Percentiles rank a stretch among this genome's conserved stretches.
These are phyloP conservation scores for Papilio dardanus DNA, from an alignment of 1,140 invertebrate genomes.

Conservation along the genomic window DNA sequence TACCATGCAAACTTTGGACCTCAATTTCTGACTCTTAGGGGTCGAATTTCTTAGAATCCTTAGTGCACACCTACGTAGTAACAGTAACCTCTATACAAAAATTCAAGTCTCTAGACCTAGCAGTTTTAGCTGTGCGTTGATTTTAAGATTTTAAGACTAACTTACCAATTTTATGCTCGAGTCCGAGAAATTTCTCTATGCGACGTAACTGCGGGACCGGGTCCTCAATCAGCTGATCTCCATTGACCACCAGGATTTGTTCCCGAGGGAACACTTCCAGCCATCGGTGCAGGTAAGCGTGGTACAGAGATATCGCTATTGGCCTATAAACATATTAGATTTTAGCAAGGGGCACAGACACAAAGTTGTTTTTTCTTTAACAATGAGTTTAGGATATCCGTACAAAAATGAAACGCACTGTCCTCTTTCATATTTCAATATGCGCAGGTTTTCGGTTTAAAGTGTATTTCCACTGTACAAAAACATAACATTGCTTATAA, in stretches of 20 bases:
- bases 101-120: no score
- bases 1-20: no score
- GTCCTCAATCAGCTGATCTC: slow-evolving; percentile 96
- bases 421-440: no score
- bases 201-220: slow-evolving; percentile 94
- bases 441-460: no score
- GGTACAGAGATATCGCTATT: slow-evolving; percentile 93
- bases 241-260: slow-evolving; percentile 97
- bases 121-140: no score
- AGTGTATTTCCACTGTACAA: no score
- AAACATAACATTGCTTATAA: no score
- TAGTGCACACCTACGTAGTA: no score
- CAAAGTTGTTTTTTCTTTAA: slow-evolving; percentile 89
- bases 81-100: no score
- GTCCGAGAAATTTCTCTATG: slow-evolving; percentile 94
- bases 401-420: no score
- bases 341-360: neutral
- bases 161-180: slow-evolving; percentile 84
- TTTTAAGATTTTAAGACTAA: neutral
- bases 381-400: slow-evolving; percentile 98
- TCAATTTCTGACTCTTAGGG: no score
- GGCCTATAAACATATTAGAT: slow-evolving; percentile 73
- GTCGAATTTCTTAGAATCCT: no score
- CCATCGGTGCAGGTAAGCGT: slow-evolving; percentile 92
- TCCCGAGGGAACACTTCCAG: slow-evolving; percentile 93